These are phyloP conservation scores for Guaruba guarouba DNA, from an alignment of 2,113 vertebrate species.

Conservation along the genomic window DNA sequence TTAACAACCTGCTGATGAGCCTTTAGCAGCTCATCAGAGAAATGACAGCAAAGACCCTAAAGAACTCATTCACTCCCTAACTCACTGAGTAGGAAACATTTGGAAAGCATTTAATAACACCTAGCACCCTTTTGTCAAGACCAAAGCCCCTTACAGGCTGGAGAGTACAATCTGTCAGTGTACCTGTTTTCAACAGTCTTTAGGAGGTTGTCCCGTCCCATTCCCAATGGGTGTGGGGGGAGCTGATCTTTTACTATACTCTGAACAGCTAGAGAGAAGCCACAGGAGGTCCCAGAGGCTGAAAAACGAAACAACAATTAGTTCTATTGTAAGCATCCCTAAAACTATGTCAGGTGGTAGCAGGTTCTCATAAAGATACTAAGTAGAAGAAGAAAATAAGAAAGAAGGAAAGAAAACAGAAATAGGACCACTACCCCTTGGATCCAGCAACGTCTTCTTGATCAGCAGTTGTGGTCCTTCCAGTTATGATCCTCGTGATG, in stretches of 20 bases:
- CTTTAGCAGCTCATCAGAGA: background rate
- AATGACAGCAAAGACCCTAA: background rate
- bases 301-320: background rate
- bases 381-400: background rate
- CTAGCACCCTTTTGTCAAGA: background rate
- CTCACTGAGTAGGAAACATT: background rate
- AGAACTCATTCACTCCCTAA: background rate
- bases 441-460: background rate
- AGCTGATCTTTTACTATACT: background rate
- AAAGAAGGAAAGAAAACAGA: background rate
- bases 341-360: background rate
- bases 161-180: background rate
- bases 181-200: accelerated
- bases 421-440: background rate
- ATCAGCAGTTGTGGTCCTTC: background rate
- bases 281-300: background rate
- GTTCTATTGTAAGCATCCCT: background rate
- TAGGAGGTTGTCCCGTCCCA: background rate
- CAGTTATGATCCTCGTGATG: background rate
- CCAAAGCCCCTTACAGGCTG: background rate
- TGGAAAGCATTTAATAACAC: background rate
- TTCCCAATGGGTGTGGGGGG: background rate
- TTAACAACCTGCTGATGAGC: background rate
- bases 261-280: background rate
- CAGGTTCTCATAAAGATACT: background rate